These are phyloP conservation scores for Ennomos quercinarius DNA, from an alignment of 2,888 invertebrate species.

Conservation along the genomic window DNA sequence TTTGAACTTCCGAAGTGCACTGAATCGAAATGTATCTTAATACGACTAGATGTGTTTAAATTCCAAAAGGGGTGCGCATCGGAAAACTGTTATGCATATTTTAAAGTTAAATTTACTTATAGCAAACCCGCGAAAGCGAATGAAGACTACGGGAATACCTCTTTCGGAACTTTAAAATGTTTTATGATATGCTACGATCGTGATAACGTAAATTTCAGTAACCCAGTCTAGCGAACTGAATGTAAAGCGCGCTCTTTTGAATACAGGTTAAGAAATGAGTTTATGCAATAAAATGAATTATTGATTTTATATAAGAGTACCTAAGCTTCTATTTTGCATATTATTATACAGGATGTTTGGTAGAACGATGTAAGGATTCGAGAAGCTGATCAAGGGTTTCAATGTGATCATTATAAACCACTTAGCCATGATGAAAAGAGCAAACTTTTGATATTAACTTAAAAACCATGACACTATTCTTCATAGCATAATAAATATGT, in stretches of 20 bases:
- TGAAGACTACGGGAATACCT: constrained; percentile 73
- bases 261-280: constrained; percentile 5
- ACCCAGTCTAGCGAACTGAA: constrained; percentile 53
- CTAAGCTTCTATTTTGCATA: too few relatives aligned
- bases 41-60: constrained; percentile 82
- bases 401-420: too few relatives aligned
- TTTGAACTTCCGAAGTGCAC: constrained; percentile 69
- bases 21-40: constrained; percentile 84
- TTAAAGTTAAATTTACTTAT: constrained; percentile 84
- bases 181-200: constrained; percentile 74
- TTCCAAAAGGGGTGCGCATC: constrained; percentile 79
- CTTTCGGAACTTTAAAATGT: constrained; percentile 75
- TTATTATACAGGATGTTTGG: too few relatives aligned
- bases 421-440: too few relatives aligned
- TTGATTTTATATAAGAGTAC: too few relatives aligned
- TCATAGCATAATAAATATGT: too few relatives aligned
- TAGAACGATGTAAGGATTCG: too few relatives aligned
- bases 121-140: constrained; percentile 54
- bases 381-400: too few relatives aligned
- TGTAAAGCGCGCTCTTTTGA: constrained; percentile 41
- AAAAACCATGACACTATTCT: too few relatives aligned
- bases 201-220: constrained; percentile 65
- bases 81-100: constrained; percentile 86
- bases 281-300: not conserved
- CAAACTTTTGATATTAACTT: too few relatives aligned